These are phyloP conservation scores for Lasioglossum baleicum DNA, from an alignment of 1,140 invertebrate genomes.

Conservation along the genomic window DNA sequence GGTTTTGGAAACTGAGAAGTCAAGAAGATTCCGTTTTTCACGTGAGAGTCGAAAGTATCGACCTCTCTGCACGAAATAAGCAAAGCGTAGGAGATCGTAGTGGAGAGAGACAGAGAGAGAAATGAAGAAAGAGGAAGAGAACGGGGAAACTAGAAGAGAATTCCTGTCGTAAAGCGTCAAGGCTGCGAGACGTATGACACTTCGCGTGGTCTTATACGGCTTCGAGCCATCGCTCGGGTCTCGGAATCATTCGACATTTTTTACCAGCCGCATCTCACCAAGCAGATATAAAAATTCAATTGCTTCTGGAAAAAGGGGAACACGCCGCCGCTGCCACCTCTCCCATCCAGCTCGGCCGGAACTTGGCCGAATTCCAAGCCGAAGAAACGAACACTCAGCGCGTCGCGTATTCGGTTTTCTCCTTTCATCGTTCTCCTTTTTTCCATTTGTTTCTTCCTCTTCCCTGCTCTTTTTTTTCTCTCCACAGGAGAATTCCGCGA, in stretches of 20 bases:
- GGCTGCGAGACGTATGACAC: slow-evolving; percentile 36
- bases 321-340: slow-evolving; percentile 26
- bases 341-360: slow-evolving; percentile 46
- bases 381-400: slow-evolving; percentile 36
- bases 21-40: too few species aligned
- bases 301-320: slow-evolving; percentile 56
- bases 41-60: too few species aligned
- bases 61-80: background rate
- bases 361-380: slow-evolving; percentile 62
- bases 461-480: background rate
- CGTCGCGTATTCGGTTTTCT: slow-evolving; percentile 38
- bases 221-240: background rate
- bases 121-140: too few species aligned
- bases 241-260: slow-evolving; percentile 48
- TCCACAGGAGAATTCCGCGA: too few species aligned
- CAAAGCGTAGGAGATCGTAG: too few species aligned
- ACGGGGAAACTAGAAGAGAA: background rate
- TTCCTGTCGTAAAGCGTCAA: slow-evolving; percentile 29
- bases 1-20: too few species aligned
- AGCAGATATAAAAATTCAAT: slow-evolving; percentile 67
- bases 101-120: too few species aligned
- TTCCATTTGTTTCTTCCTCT: background rate
- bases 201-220: slow-evolving; percentile 2
- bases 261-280: slow-evolving; percentile 44
- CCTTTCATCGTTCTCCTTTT: slow-evolving; percentile 4